Evolutionary conservation across 2,113 vertebrate genomes (phyloP).

Genomic region (Octodon degus): DNA sequence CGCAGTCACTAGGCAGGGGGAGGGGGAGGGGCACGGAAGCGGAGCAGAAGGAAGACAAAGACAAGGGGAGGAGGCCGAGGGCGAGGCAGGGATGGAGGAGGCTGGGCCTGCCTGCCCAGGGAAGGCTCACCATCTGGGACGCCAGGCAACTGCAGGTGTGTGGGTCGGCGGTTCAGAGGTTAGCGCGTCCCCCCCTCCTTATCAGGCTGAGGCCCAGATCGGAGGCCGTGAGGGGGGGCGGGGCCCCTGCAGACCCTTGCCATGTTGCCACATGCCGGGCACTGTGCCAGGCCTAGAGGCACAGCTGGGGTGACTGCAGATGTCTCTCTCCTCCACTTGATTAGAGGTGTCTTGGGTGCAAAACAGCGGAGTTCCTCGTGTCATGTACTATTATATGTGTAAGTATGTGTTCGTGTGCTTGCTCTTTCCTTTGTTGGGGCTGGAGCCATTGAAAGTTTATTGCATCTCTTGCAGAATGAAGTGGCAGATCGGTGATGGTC

Average conservation of each 20-base stretch:
- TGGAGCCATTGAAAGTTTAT: background rate
- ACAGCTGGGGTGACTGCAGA: background rate
- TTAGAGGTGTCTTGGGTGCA: background rate
- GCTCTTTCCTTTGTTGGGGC: background rate
- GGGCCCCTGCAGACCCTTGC: background rate
- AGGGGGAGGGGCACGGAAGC: background rate
- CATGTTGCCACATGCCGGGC: rapidly evolving
- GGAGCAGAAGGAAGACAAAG: constrained; percentile 47
- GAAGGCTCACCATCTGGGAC: background rate
- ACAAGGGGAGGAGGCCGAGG: background rate
- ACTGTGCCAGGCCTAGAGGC: background rate
- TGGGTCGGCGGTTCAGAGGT: background rate
- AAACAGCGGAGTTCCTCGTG: background rate
- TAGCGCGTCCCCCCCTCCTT: too few species aligned
- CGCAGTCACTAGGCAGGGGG: background rate
- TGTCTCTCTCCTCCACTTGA: background rate
- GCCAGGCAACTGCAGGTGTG: background rate
- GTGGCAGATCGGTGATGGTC: background rate
- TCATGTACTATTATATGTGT: rapidly evolving
- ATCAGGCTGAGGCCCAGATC: background rate
- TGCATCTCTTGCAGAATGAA: background rate
- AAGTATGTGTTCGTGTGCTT: background rate
- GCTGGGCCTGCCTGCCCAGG: background rate
- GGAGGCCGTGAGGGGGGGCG: background rate
- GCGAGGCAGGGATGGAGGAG: background rate